phyloP scores from a whole-genome alignment of 2,113 vertebrate genomes.

The Probosciger aterrimus region DNA sequence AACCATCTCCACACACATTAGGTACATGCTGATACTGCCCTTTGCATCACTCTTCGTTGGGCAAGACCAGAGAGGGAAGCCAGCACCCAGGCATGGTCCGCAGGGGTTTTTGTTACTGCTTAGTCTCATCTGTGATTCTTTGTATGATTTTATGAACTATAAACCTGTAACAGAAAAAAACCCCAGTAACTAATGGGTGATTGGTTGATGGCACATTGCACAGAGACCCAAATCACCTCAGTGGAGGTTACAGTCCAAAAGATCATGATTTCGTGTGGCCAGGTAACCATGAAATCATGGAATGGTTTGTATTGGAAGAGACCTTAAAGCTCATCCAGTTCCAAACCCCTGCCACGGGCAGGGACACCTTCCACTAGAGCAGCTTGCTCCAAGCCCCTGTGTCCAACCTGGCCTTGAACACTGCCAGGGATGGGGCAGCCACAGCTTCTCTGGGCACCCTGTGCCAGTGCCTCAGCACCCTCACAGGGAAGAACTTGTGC shows the following conservation, averaged over 20 bases:
- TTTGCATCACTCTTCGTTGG: neutral
- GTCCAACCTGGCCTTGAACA: too few relatives aligned
- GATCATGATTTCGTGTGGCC: fast-evolving
- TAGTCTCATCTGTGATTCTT: neutral
- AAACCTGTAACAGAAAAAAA: neutral
- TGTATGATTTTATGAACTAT: neutral
- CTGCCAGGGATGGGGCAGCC: too few relatives aligned
- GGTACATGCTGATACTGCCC: neutral
- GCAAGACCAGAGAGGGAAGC: neutral
- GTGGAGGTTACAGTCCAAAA: neutral
- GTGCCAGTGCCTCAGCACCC: too few relatives aligned
- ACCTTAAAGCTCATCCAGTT: neutral
- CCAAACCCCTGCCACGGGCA: neutral
- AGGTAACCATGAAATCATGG: neutral
- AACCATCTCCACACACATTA: fast-evolving
- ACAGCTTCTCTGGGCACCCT: too few relatives aligned
- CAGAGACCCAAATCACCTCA: neutral
- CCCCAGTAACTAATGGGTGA: fast-evolving
- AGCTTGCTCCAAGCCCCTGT: too few relatives aligned
- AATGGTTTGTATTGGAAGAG: neutral
- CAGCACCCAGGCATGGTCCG: neutral
- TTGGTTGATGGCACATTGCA: neutral
- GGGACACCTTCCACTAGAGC: neutral
- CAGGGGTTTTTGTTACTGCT: neutral
- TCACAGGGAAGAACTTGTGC: too few relatives aligned